These are phyloP conservation scores for Plestiodon gilberti DNA, from an alignment of 2,113 vertebrate genomes.

Conservation along the genomic window DNA sequence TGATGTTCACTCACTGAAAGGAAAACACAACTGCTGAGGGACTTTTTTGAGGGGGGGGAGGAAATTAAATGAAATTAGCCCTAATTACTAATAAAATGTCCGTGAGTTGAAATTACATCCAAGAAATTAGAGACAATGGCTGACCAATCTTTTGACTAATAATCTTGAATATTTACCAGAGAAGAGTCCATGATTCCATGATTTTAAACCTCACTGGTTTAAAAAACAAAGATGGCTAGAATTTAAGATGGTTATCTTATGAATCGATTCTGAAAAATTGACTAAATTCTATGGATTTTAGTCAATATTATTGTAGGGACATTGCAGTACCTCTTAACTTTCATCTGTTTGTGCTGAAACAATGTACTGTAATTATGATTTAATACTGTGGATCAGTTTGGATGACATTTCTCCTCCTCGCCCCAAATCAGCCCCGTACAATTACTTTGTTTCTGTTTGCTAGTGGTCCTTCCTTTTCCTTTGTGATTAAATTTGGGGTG, in stretches of 20 bases:
- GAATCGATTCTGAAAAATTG: neutral
- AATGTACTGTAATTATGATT: neutral
- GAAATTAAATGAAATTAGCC: conserved; percentile 1
- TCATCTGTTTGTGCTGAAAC: neutral
- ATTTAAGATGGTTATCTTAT: neutral
- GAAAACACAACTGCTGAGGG: neutral
- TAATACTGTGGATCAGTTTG: too few relatives aligned
- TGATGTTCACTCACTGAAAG: conserved; percentile 19
- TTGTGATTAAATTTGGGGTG: too few relatives aligned
- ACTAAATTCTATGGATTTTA: neutral
- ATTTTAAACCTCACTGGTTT: neutral
- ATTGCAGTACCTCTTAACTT: neutral
- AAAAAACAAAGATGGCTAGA: neutral
- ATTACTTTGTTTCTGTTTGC: neutral
- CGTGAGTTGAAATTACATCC: conserved; percentile 19
- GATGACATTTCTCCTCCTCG: too few relatives aligned
- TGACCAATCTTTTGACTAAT: neutral
- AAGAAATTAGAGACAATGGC: neutral
- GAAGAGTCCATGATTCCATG: neutral
- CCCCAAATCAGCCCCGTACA: too few relatives aligned
- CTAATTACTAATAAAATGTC: conserved; percentile 39
- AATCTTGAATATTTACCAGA: neutral
- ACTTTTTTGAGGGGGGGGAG: neutral
- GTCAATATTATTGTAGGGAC: neutral
- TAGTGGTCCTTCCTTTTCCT: too few relatives aligned